These are phyloP conservation scores for Lepidocyrtinus sp. DNA, from an alignment of 2,888 invertebrate species.

Conservation along the genomic window DNA sequence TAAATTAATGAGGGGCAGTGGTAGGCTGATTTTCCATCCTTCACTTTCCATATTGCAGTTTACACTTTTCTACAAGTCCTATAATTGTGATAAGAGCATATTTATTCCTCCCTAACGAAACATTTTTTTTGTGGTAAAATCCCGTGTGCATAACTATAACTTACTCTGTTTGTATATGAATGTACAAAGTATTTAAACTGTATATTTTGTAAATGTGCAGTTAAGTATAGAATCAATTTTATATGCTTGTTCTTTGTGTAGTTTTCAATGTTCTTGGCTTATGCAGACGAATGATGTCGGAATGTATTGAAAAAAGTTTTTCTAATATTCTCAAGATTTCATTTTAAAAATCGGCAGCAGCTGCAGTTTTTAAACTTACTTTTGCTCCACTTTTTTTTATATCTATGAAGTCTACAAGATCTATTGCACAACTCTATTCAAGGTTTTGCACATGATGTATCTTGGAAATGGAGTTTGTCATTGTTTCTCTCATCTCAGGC, in stretches of 20 bases:
- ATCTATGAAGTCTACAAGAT: not conserved
- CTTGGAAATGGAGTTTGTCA: no score
- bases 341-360: not conserved
- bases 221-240: not conserved
- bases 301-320: not conserved
- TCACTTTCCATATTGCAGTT: not conserved
- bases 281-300: not conserved
- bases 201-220: not conserved
- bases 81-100: not conserved
- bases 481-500: not conserved
- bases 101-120: not conserved
- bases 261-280: not conserved
- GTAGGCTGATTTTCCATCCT: slow-evolving; percentile 45
- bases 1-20: slow-evolving; percentile 47
- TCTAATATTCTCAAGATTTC: not conserved
- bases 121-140: not conserved
- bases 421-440: no score
- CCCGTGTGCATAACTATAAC: not conserved
- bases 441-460: no score
- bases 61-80: not conserved
- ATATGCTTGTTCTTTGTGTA: not conserved
- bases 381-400: not conserved
- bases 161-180: not conserved
- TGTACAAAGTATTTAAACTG: not conserved
- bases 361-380: not conserved